Base-by-base conservation (phyloP, 2,888 invertebrate genomes). In the Amphipoea lucens region DNA sequence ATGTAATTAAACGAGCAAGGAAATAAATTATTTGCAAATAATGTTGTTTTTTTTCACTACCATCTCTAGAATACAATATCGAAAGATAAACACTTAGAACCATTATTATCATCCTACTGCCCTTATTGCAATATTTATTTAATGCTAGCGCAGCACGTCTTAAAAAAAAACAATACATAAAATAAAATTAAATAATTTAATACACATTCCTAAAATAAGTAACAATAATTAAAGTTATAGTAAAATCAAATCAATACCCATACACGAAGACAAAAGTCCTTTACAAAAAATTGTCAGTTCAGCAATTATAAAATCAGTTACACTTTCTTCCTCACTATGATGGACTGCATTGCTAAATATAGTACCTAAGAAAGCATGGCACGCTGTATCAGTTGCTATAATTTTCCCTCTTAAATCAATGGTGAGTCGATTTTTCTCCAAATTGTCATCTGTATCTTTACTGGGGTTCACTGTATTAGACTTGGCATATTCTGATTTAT, bases 231-330 rank as follows among this genome's bases (percentile, higher is more conserved):
- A 81, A 80, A 75, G 63, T 74, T 94, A 96, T 79, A 95, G 84
- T 92, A 96, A 94, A 92, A 96, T 94, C 83, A 96, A 92, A 88
- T 96, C 94, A 88, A 96, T 93, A 77, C 96, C 96, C 83, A 92
- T 91, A 91, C 96, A 97, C n/a, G 95, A 92, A 2, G 95, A 94
- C 80, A 96, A 92, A 85, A 94, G 90, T 79, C 96, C 96, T 83
- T 96, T 96, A 94, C 96, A 96, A 95, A 96, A 96, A 79, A 92
- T 79, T 2, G 96, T 94, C 51, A 97, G 85, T 89, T 97, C 96
- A 63, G 93, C 87, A 79, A 95, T 94, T 77, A 97, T 94, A 85
- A 96, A 95, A 89, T 96, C 95, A 79, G 94, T 94, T 11, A 96
- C 78, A 62, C 93, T 92, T 88, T 94, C 93, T 82, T 92, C 91